phyloP scores from a whole-genome alignment of 1,140 invertebrate species.

The Formica selysi region DNA sequence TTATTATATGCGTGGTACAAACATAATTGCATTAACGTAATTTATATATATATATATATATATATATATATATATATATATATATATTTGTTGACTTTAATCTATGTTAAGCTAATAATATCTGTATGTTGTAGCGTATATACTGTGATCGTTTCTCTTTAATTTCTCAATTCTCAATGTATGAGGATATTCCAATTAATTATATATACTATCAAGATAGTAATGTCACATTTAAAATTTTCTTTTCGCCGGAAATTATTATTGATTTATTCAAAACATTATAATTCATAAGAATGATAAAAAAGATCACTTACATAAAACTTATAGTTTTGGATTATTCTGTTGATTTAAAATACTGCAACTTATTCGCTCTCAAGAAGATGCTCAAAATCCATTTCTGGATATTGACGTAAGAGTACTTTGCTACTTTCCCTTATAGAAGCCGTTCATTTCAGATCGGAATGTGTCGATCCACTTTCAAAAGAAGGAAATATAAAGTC shows the following conservation, averaged over 20 bases:
- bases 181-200: background rate
- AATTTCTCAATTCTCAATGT: constrained; percentile 8
- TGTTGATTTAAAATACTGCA: background rate
- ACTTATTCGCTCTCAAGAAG: constrained; percentile 7
- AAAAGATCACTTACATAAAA: background rate
- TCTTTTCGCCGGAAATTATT: background rate
- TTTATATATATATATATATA: no score
- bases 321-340: background rate
- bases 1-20: constrained; percentile 1
- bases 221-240: background rate
- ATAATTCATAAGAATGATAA: background rate
- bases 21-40: constrained; percentile 26
- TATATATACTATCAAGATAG: background rate
- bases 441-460: constrained; percentile 20
- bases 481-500: constrained; percentile 5
- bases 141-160: constrained; percentile 5
- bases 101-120: constrained; percentile 32
- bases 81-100: constrained; percentile 8
- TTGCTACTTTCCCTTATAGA: background rate
- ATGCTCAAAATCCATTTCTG: constrained; percentile 48
- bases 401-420: background rate
- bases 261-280: background rate
- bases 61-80: no score
- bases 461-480: constrained; percentile 1
- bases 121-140: background rate